A percentile compares a stretch with the other conserved stretches of the same genome.
Evolutionary conservation across 2,888 invertebrate species (phyloP).

Genomic region (Crepidodera aurea): DNA sequence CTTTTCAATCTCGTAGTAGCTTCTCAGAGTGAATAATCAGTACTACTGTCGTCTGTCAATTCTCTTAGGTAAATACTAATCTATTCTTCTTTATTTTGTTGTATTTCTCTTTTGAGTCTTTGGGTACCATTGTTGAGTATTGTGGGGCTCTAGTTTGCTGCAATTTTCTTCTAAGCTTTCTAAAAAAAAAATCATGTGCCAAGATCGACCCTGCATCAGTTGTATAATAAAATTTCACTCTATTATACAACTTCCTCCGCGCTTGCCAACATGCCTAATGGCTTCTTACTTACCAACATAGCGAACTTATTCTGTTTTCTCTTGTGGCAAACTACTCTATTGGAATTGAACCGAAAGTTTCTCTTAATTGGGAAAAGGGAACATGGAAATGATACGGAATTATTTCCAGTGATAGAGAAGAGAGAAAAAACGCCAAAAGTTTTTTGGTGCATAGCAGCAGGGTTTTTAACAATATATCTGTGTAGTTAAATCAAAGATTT

Average conservation of each 20-base stretch:
- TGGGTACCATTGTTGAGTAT: no score
- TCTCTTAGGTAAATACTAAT: no score
- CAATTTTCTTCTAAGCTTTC: no score
- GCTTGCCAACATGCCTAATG: constrained; percentile 31
- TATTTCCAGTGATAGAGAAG: not conserved
- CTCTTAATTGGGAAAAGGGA: constrained; percentile 5
- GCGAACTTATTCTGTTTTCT: constrained; percentile 28
- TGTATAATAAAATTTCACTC: constrained; percentile 30
- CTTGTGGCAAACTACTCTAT: constrained; percentile 13
- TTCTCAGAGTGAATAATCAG: no score
- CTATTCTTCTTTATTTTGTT: no score
- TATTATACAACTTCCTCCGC: constrained; percentile 34
- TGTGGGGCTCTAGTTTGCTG: no score
- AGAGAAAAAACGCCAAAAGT: not conserved
- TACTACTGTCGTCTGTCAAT: no score
- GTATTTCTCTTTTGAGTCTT: no score
- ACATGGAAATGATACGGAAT: constrained; percentile 10
- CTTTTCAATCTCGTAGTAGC: no score
- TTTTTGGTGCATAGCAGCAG: not conserved
- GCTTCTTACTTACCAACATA: constrained; percentile 22
- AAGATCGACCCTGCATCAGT: not conserved
- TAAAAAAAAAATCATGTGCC: no score
- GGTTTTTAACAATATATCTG: no score
- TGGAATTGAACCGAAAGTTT: constrained; percentile 22
- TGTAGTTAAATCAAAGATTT: no score